Percentiles rank a stretch among this genome's conserved stretches.
phyloP scores from a whole-genome alignment of 2,113 vertebrate genomes.

The Thinocorus orbignyianus region DNA sequence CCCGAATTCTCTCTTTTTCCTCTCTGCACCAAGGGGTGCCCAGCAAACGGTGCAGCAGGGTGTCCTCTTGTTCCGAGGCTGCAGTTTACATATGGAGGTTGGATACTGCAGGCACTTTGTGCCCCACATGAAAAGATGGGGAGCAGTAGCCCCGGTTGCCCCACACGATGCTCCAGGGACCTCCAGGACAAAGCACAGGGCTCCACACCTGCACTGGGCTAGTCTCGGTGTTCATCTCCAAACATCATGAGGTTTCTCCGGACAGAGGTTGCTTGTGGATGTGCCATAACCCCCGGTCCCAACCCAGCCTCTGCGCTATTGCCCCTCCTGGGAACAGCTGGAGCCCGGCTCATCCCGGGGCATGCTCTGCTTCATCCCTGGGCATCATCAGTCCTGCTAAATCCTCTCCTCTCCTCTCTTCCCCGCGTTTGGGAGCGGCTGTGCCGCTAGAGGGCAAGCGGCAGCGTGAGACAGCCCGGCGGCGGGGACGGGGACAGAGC shows the following conservation, averaged over 20 bases:
- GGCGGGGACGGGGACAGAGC: neutral
- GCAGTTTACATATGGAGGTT: fast-evolving
- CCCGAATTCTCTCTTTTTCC: neutral
- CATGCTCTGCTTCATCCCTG: no score
- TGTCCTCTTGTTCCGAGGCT: neutral
- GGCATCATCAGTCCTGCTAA: neutral
- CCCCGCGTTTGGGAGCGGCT: neutral
- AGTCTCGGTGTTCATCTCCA: fast-evolving
- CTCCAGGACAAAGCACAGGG: fast-evolving
- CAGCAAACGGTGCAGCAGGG: neutral
- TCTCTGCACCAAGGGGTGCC: neutral
- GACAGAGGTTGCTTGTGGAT: neutral
- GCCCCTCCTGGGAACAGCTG: neutral
- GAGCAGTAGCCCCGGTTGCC: neutral
- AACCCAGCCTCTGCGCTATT: fast-evolving
- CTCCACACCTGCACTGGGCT: fast-evolving
- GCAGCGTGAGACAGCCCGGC: neutral
- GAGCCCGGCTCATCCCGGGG: neutral
- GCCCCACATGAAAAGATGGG: fast-evolving
- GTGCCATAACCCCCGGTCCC: neutral
- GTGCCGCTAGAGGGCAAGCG: constrained; percentile 69
- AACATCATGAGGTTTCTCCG: fast-evolving
- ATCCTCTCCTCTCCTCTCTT: neutral
- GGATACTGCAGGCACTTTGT: fast-evolving
- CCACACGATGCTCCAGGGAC: fast-evolving